Base-by-base conservation (phyloP, 2,888 invertebrate genomes). In the Ophion ventricosus region DNA sequence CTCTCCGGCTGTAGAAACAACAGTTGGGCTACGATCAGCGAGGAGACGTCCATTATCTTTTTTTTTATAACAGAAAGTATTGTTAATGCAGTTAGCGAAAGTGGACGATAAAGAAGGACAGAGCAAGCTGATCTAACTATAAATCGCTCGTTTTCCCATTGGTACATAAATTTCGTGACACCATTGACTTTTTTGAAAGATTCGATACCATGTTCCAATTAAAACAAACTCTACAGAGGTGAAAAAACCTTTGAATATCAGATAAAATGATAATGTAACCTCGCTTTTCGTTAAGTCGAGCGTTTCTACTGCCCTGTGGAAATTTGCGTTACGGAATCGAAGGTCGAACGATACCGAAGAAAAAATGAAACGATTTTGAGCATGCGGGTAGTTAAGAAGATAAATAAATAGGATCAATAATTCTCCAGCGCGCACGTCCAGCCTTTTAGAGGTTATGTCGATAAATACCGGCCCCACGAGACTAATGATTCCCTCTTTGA, bases 401-500 rank as follows among this genome's bases (percentile, higher is more conserved):
- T n/a, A 54, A 5, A 11, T 35, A n/a, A 43, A 54, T 17, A 25
- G n/a, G 67, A n/a, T 54, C 43, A 35, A 59, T 56, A 57, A 5
- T 77, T 63, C 14, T 77, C 29, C 20, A 82, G 54, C n/a, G 35
- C 54, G 54, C 2, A 1, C 54, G n/a, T 54, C n/a, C 0, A 59
- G 57, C 8, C 10, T 73, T 66, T 29, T 29, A 11, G 29, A 82
- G 84, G 82, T 79, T 84, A 84, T 64, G 56, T 59, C 43, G 66
- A 67, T 80, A 87, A 96, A 95, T 92, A 99, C 98, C 75, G 98
- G 98, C 0, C 99, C 99, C 99, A 99, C 99, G 0, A 99, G 94
- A 93, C 99, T 99, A 88, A 99, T 97, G 84, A 99, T 99, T 87
- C 99, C 95, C 93, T 99, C 99, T 91, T 99, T 98, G 0, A 99